phyloP scores from a whole-genome alignment of 2,113 vertebrate genomes.

The Periophthalmodon schlosseri region DNA sequence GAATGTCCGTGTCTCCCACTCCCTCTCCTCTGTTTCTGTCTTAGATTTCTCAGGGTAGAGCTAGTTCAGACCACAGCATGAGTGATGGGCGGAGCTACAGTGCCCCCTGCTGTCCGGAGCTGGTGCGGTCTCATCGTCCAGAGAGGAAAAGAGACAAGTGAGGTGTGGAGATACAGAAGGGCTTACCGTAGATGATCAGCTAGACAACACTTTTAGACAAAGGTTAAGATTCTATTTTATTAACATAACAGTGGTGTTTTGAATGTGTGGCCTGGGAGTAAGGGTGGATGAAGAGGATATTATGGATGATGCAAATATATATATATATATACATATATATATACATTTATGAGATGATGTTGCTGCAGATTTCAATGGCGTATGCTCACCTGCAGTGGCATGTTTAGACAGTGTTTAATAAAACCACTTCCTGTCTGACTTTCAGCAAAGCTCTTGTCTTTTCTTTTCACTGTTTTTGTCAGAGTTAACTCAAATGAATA shows the following conservation, averaged over 20 bases:
- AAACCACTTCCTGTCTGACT: constrained; percentile 72
- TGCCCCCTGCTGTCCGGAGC: constrained; percentile 60
- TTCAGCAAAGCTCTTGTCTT: constrained; percentile 32
- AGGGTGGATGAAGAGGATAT: constrained; percentile 22
- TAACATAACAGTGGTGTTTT: constrained; percentile 47
- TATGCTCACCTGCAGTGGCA: constrained; percentile 45
- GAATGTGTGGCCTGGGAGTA: constrained; percentile 53
- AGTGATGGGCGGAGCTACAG: constrained; percentile 27
- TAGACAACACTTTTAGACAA: constrained; percentile 55
- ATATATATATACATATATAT: constrained; percentile 43
- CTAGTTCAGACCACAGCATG: constrained; percentile 60
- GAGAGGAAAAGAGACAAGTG: neutral
- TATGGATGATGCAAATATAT: constrained; percentile 46
- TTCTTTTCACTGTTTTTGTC: neutral
- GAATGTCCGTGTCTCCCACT: constrained; percentile 24
- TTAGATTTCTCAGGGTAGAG: constrained; percentile 73
- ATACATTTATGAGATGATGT: constrained; percentile 18
- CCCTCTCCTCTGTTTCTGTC: constrained; percentile 24
- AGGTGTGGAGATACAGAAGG: constrained; percentile 48
- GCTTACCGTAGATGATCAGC: constrained; percentile 50
- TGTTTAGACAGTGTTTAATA: constrained; percentile 69
- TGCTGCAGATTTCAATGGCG: constrained; percentile 40
- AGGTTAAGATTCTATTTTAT: constrained; percentile 68
- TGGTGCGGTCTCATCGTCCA: neutral
- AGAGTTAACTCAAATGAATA: neutral